A percentile compares a stretch with the other conserved stretches of the same genome.
These are phyloP conservation scores for Lasioglossum leucozonium DNA, from an alignment of 2,888 invertebrate species.

Conservation along the genomic window DNA sequence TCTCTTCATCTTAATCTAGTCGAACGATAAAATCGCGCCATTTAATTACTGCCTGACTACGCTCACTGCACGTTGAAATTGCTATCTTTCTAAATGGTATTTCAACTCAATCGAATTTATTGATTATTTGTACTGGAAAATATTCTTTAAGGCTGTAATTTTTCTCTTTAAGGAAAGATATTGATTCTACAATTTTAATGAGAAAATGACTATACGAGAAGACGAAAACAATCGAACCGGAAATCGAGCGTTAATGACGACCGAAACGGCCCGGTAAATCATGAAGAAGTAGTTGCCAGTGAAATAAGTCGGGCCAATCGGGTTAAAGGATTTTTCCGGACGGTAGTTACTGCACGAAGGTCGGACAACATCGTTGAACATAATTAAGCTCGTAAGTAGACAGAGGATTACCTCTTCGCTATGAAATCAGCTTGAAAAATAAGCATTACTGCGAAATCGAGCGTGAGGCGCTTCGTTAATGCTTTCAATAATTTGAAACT, in stretches of 20 bases:
- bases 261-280: conserved; percentile 35
- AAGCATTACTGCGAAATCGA: background rate
- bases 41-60: background rate
- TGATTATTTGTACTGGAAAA: background rate
- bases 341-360: conserved; percentile 27
- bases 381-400: conserved; percentile 46
- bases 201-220: background rate
- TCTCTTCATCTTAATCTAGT: background rate
- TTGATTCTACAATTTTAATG: background rate
- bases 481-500: background rate
- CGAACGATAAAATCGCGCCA: background rate
- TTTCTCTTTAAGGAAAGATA: background rate
- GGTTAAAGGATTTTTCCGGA: conserved; percentile 36
- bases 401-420: conserved; percentile 25
- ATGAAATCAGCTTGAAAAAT: conserved; percentile 6
- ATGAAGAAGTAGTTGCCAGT: conserved; percentile 38
- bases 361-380: conserved; percentile 38
- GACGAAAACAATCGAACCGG: conserved; percentile 18
- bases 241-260: conserved; percentile 20
- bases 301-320: conserved; percentile 51
- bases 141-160: background rate
- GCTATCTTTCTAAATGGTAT: background rate
- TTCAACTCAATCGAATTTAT: background rate
- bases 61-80: background rate
- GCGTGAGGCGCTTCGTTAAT: background rate